Base-by-base conservation (phyloP, 2,797 vertebrate species). In the Pseudochromis fuscus region DNA sequence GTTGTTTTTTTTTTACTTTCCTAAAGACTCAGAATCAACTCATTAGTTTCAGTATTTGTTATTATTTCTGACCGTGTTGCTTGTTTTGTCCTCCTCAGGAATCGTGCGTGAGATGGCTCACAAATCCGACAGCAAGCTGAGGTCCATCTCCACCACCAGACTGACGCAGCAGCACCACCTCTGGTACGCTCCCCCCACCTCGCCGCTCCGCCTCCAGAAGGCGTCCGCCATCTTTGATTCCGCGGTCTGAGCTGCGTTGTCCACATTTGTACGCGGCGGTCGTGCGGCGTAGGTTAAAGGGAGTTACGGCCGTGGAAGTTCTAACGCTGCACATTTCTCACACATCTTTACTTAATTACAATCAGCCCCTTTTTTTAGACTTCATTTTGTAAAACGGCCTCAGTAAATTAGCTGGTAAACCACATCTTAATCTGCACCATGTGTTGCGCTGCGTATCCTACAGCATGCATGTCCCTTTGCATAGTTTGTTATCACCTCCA, bases 141-240 rank as follows among this genome's bases (percentile, higher is more conserved):
- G 88, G 84, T 93, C 92, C 63, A 94, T 95, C 84, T 94, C 93
- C 2, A 94, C 91, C 63, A 89, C 88, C 0, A 87, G 93, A 9
- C 93, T 95, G 56, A 84, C 72, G 72, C 89, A 93, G 19, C 89
- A 90, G 66, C 95, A 95, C 79, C 92, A 94, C 28, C 94, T 95
- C 75, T 95, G 95, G 95, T 95, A 94, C 24, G 86, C 38, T 13
- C 15, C 50, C 2, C 27, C 2, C 61, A 2, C 4, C 37, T 21
- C 25, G 12, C 3, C 2, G n/a, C 25, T 23, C 69, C 30, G 13
- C 11, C 62, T 21, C 13, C 23, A 52, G 40, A 59, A 59, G 44
- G 28, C 2, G 45, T 35, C 68, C 19, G 40, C 37, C 28, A 15
- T 51, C 27, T 77, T 55, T 53, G 37, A 44, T 65, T 69, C 51